Conservation (phyloP, 1,140 invertebrate species). For the Drosophila azteca region DNA sequence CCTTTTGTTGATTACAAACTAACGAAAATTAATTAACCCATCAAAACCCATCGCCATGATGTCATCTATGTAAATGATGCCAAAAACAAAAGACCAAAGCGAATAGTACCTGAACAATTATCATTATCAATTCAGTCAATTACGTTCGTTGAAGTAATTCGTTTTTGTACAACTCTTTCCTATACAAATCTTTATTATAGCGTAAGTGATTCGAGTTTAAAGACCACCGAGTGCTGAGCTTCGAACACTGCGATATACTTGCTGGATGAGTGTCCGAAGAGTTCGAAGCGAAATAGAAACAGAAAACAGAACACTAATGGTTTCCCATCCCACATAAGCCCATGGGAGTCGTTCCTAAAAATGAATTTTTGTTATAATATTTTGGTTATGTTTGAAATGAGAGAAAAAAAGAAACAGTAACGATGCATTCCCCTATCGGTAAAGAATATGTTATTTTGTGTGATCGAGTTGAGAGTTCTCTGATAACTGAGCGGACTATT, state of each 20-base stretch:
- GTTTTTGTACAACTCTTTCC: conserved; percentile 71
- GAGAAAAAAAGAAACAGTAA: background rate
- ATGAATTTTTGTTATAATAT: conserved; percentile 30
- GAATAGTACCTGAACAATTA: conserved; percentile 17
- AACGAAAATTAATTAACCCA: conserved; percentile 33
- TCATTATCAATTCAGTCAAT: conserved; percentile 30
- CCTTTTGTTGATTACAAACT: conserved; percentile 82
- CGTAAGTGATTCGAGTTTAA: conserved; percentile 81
- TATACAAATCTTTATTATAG: conserved; percentile 75
- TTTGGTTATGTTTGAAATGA: conserved; percentile 35
- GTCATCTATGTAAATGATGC: background rate
- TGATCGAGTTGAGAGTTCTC: conserved; percentile 36
- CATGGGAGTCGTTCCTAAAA: conserved; percentile 25
- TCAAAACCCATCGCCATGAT: background rate
- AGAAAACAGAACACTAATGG: conserved; percentile 16
- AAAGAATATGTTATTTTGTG: conserved; percentile 25
- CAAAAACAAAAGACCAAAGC: conserved; percentile 4
- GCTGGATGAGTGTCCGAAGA: conserved; percentile 59
- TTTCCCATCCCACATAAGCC: conserved; percentile 5
- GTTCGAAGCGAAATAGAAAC: conserved; percentile 17
- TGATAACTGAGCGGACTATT: conserved; percentile 49
- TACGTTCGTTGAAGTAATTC: conserved; percentile 68
- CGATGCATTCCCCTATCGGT: conserved; percentile 32
- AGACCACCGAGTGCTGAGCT: conserved; percentile 77
- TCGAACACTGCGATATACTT: conserved; percentile 59